These are phyloP conservation scores for Hyphantria cunea DNA, from an alignment of 1,140 invertebrate species.

Conservation along the genomic window DNA sequence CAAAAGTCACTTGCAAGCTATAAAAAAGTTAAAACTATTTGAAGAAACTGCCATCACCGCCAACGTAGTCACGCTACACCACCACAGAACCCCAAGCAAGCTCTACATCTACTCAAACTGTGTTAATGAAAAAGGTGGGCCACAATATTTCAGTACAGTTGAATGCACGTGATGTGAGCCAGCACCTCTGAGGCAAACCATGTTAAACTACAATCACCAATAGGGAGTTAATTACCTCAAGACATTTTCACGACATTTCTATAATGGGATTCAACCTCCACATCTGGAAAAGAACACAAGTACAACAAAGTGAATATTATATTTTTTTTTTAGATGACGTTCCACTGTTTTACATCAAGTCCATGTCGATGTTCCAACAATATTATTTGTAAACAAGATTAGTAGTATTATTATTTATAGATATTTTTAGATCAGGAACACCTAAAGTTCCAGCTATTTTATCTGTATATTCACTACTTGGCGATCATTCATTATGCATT, in stretches of 20 bases:
- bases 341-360: conserved; percentile 79
- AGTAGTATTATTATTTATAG: too few relatives aligned
- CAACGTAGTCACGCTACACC: conserved; percentile 39
- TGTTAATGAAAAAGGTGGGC: conserved; percentile 50
- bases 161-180: conserved; percentile 34
- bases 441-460: too few relatives aligned
- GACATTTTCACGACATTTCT: conserved; percentile 80
- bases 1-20: conserved; percentile 29
- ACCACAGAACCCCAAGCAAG: conserved; percentile 70
- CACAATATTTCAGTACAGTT: conserved; percentile 18
- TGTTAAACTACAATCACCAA: conserved; percentile 76
- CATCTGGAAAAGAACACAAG: conserved; percentile 82
- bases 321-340: conserved; percentile 60
- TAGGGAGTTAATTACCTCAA: conserved; percentile 81
- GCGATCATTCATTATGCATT: too few relatives aligned
- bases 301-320: conserved; percentile 80
- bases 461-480: too few relatives aligned
- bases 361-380: conserved; percentile 52
- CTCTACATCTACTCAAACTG: conserved; percentile 53
- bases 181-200: conserved; percentile 59
- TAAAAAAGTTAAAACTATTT: conserved; percentile 6
- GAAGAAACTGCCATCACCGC: conserved; percentile 53
- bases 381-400: too few relatives aligned
- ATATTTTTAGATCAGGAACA: too few relatives aligned
- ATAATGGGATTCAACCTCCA: conserved; percentile 80